A percentile compares a stretch with the other conserved stretches of the same genome.
These are phyloP conservation scores for Hirtodrosophila cameraria DNA, from an alignment of 2,888 invertebrate genomes.

Conservation along the genomic window DNA sequence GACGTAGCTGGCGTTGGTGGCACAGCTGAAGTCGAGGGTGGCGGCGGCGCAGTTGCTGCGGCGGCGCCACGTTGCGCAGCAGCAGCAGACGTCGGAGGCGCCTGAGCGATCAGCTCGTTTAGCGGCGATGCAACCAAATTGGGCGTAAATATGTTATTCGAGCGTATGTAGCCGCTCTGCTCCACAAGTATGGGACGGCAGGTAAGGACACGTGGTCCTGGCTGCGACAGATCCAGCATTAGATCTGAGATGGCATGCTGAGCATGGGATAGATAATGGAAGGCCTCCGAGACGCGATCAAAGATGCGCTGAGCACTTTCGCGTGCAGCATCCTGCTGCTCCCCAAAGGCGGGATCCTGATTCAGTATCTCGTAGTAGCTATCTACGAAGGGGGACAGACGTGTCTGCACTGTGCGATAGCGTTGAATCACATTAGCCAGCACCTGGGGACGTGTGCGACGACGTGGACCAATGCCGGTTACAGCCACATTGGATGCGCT, in stretches of 20 bases:
- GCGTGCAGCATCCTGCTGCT: conserved; percentile 84
- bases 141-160: conserved; percentile 79
- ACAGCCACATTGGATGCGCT: conserved; percentile 24
- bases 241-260: conserved; percentile 96
- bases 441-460: conserved; percentile 82
- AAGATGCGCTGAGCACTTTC: conserved; percentile 88
- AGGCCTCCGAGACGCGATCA: conserved; percentile 90
- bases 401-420: conserved; percentile 82
- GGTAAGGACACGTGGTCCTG: conserved; percentile 88
- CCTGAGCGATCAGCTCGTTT: conserved; percentile 34
- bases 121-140: conserved; percentile 54
- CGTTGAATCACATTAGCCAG: conserved; percentile 82
- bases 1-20: background rate
- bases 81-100: conserved; percentile 12
- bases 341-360: conserved; percentile 86
- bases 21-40: background rate
- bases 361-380: conserved; percentile 87
- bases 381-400: conserved; percentile 88
- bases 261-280: conserved; percentile 94
- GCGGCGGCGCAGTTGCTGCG: background rate
- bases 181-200: conserved; percentile 90
- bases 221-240: conserved; percentile 88
- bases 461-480: conserved; percentile 54
- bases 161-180: conserved; percentile 85
- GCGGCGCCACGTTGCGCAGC: conserved; percentile 18